phyloP scores from a whole-genome alignment of 2,113 vertebrate genomes.

The Tupaia chinensis region DNA sequence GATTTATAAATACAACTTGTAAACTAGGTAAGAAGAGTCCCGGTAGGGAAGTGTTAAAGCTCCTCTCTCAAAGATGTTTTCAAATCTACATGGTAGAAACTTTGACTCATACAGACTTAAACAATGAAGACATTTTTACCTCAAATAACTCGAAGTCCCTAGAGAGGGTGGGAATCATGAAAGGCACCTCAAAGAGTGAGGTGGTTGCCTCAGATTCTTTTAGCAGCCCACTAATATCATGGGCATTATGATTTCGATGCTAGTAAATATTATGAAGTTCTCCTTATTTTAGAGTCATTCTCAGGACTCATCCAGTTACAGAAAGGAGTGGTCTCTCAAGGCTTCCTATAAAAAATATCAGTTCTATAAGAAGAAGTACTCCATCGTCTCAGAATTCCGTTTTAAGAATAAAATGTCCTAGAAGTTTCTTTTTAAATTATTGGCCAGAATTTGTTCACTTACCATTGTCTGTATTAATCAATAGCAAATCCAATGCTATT shows the following conservation, averaged over 20 bases:
- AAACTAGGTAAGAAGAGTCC: neutral
- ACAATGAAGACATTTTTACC: neutral
- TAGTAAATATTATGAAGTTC: neutral
- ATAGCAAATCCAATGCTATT: neutral
- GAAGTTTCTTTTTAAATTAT: neutral
- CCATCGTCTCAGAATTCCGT: neutral
- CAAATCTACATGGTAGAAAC: neutral
- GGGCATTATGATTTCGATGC: neutral
- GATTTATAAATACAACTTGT: neutral
- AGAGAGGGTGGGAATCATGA: neutral
- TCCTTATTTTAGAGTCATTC: neutral
- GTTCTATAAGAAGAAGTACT: neutral
- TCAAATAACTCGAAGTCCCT: neutral
- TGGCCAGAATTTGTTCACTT: neutral
- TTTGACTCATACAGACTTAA: slow-evolving; percentile 7
- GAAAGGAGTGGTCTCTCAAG: neutral
- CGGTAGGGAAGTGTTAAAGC: neutral
- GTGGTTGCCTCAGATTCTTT: neutral
- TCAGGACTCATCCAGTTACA: neutral
- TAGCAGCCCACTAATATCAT: neutral
- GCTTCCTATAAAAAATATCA: neutral
- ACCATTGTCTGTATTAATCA: neutral
- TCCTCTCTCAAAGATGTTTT: neutral
- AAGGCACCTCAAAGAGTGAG: neutral
- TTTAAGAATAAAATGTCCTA: neutral